phyloP scores from a whole-genome alignment of 2,888 invertebrate species.

The Catotricha subobsoleta region DNA sequence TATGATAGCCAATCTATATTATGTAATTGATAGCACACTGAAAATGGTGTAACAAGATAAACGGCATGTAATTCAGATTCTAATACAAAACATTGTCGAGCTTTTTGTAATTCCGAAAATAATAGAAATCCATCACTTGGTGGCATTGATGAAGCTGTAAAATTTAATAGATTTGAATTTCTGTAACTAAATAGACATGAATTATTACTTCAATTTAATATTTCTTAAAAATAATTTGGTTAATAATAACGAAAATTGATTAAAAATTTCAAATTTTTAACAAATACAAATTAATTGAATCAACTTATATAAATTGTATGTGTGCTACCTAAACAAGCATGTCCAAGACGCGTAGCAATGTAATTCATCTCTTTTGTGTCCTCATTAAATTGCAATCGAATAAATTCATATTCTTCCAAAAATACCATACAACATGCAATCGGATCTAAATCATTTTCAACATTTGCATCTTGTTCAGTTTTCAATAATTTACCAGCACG shows the following conservation, averaged over 20 bases:
- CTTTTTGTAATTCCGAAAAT: slow-evolving; percentile 76
- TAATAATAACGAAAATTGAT: too few relatives aligned
- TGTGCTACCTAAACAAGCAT: slow-evolving; percentile 58
- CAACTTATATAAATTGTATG: too few relatives aligned
- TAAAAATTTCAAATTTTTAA: too few relatives aligned
- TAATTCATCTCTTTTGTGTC: slow-evolving; percentile 33
- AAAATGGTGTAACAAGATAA: slow-evolving; percentile 88
- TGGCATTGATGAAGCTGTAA: slow-evolving; percentile 68
- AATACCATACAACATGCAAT: slow-evolving; percentile 46
- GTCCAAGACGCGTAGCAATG: slow-evolving; percentile 69
- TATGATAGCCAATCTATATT: slow-evolving; percentile 67
- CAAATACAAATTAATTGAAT: too few relatives aligned
- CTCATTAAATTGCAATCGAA: slow-evolving; percentile 40
- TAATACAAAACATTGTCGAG: slow-evolving; percentile 74
- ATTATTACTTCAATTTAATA: not conserved
- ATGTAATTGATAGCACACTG: slow-evolving; percentile 56
- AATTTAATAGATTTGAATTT: not conserved
- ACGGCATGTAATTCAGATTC: slow-evolving; percentile 90
- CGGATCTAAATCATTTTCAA: slow-evolving; percentile 21
- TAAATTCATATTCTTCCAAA: slow-evolving; percentile 63
- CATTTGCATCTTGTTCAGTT: slow-evolving; percentile 13
- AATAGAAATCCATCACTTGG: slow-evolving; percentile 83
- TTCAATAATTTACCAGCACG: slow-evolving; percentile 12
- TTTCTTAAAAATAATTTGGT: too few relatives aligned
- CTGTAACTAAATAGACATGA: not conserved